Evolutionary conservation across 2,797 vertebrate species (phyloP).

Genomic region (Pipistrellus pipistrellus): DNA sequence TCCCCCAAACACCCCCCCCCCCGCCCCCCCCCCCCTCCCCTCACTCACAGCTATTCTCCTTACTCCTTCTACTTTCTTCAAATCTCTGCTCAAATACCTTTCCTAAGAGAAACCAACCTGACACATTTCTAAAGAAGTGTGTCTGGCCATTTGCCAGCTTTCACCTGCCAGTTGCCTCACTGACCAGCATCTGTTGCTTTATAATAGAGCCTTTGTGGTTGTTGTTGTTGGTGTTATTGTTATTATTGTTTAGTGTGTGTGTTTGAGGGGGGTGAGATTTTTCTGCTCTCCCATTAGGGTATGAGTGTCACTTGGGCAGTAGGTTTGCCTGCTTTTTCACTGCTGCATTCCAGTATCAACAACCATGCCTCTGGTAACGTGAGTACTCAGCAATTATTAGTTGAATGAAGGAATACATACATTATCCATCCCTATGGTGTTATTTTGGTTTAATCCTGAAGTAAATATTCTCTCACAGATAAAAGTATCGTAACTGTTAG

Average conservation of each 20-base stretch:
- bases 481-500: not conserved
- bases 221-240: too few relatives aligned
- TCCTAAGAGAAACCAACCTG: not conserved
- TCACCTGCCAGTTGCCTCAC: not conserved
- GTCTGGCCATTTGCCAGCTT: not conserved
- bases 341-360: not conserved
- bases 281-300: not conserved
- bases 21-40: too few relatives aligned
- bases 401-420: not conserved
- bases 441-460: not conserved
- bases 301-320: not conserved
- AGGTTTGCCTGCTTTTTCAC: not conserved
- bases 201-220: too few relatives aligned
- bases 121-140: not conserved
- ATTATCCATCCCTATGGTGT: not conserved
- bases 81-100: not conserved
- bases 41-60: not conserved
- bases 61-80: not conserved
- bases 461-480: not conserved
- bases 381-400: not conserved
- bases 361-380: not conserved
- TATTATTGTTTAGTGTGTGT: not conserved
- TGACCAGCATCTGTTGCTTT: not conserved
- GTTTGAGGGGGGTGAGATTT: not conserved
- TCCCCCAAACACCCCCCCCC: not conserved